Conservation (phyloP, 2,113 vertebrate species). For the Amphilophus citrinellus region DNA sequence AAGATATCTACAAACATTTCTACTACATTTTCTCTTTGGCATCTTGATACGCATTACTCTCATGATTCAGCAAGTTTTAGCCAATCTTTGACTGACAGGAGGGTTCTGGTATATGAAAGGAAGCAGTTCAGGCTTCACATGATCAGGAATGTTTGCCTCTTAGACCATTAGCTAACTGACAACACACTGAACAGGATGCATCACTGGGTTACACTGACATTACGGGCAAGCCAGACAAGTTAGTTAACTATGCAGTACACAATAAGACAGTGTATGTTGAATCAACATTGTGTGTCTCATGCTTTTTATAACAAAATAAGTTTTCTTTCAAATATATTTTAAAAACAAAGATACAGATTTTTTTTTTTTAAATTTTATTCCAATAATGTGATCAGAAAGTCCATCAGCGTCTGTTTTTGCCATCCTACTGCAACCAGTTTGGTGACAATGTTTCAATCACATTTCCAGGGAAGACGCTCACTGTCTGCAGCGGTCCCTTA, state of each 20-base stretch:
- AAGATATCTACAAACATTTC: neutral
- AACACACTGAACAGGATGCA: neutral
- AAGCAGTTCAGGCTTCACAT: neutral
- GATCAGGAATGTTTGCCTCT: neutral
- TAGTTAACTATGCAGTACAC: neutral
- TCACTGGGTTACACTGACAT: neutral
- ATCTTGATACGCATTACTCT: neutral
- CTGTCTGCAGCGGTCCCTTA: too few relatives aligned
- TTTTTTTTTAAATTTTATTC: neutral
- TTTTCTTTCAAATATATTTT: neutral
- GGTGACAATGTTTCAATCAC: too few relatives aligned
- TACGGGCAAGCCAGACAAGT: neutral
- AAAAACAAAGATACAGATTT: neutral
- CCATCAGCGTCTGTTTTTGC: too few relatives aligned
- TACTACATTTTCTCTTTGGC: conserved; percentile 1
- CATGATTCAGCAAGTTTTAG: neutral
- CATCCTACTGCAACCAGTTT: too few relatives aligned
- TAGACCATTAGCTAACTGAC: neutral
- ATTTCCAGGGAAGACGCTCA: too few relatives aligned
- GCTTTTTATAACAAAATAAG: too few relatives aligned
- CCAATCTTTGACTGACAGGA: neutral
- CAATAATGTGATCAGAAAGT: neutral
- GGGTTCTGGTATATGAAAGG: neutral
- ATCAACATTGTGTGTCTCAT: too few relatives aligned
- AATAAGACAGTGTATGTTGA: too few relatives aligned